phyloP scores from a whole-genome alignment of 1,140 invertebrate species.

The Thaumetopoea pityocampa region DNA sequence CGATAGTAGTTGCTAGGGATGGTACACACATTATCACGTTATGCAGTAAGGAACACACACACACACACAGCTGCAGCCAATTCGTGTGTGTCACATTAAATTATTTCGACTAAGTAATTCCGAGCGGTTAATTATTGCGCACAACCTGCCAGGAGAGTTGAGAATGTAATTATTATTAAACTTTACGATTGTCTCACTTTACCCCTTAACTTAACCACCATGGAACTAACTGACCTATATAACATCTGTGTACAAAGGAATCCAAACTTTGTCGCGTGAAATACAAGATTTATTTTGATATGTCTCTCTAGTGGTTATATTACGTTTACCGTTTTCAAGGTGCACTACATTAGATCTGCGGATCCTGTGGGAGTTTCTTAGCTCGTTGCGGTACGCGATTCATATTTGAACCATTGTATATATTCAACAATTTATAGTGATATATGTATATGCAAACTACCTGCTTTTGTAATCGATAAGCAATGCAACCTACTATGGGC shows the following conservation, averaged over 20 bases:
- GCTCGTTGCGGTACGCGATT: conserved; percentile 65
- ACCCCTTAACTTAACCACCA: conserved; percentile 52
- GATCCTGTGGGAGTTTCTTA: conserved; percentile 71
- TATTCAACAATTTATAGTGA: conserved; percentile 51
- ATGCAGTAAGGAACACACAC: conserved; percentile 1
- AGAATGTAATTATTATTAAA: conserved; percentile 77
- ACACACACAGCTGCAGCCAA: conserved; percentile 27
- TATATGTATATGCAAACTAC: conserved; percentile 7
- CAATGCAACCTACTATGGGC: too few relatives aligned
- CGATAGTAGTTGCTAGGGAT: conserved; percentile 7
- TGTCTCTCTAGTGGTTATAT: conserved; percentile 12
- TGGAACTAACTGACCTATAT: conserved; percentile 27
- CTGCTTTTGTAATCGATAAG: conserved; percentile 21
- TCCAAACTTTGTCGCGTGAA: conserved; percentile 17
- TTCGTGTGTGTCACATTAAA: conserved; percentile 69
- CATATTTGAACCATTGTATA: conserved; percentile 64
- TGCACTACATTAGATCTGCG: conserved; percentile 38
- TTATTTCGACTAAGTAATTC: conserved; percentile 75
- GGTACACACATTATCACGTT: neutral
- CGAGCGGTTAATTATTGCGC: conserved; percentile 74
- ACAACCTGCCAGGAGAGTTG: conserved; percentile 70
- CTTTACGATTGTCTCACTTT: conserved; percentile 76
- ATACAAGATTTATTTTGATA: conserved; percentile 33
- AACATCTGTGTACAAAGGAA: conserved; percentile 16
- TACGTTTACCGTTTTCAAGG: conserved; percentile 21